Conservation (phyloP, 2,113 vertebrate genomes). For the Poecilia latipinna region DNA sequence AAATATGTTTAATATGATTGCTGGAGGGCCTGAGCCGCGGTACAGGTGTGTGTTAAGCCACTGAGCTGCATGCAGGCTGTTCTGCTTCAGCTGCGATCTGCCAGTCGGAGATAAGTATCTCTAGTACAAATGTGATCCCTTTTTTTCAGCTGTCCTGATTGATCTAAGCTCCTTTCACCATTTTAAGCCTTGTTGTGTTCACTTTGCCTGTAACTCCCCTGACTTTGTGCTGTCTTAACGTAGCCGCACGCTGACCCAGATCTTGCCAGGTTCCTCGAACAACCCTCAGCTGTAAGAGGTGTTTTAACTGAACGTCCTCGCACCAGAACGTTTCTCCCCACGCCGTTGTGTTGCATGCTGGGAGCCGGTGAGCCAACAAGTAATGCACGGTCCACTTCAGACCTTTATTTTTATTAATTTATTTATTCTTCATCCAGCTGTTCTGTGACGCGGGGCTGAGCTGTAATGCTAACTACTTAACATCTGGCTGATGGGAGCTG, state of each 20-base stretch:
- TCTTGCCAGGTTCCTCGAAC: conserved; percentile 49
- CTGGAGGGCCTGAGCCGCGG: conserved; percentile 61
- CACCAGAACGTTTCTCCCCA: conserved; percentile 27
- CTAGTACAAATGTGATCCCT: conserved; percentile 74
- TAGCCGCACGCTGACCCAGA: conserved; percentile 66
- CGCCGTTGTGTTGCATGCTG: conserved; percentile 24
- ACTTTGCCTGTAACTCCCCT: conserved; percentile 70
- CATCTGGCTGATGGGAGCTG: conserved; percentile 79
- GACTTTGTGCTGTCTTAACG: conserved; percentile 62
- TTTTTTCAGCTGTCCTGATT: conserved; percentile 79
- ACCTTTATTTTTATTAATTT: conserved; percentile 31
- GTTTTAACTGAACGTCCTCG: conserved; percentile 34
- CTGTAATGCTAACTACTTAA: conserved; percentile 77
- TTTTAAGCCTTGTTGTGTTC: conserved; percentile 80
- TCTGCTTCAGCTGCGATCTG: conserved; percentile 69
- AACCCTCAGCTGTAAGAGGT: conserved; percentile 13
- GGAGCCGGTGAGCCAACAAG: conserved; percentile 25
- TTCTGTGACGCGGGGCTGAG: conserved; percentile 66
- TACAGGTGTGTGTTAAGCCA: conserved; percentile 79
- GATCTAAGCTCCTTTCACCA: conserved; percentile 79
- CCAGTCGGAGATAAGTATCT: conserved; percentile 77
- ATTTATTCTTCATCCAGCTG: conserved; percentile 65
- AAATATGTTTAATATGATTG: conserved; percentile 76
- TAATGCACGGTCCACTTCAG: conserved; percentile 57
- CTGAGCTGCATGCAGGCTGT: conserved; percentile 73